Percentiles rank a stretch among this genome's conserved stretches.
These are phyloP conservation scores for Anguilla japonica DNA, from an alignment of 2,113 vertebrate species.

Conservation along the genomic window DNA sequence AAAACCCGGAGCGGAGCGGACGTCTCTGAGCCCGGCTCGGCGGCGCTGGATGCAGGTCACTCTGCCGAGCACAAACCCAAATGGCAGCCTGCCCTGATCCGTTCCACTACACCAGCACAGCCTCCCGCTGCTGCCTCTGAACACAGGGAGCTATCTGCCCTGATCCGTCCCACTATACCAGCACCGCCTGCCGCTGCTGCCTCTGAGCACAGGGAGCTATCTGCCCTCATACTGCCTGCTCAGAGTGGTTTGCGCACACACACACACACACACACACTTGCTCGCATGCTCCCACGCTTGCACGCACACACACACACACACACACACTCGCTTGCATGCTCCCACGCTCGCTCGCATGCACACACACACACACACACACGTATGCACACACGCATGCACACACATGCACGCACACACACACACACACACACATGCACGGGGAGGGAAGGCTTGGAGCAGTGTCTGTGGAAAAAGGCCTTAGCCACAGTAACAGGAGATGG, in stretches of 20 bases:
- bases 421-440: constrained; percentile 26
- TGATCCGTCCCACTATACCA: constrained; percentile 28
- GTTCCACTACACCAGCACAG: constrained; percentile 31
- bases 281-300: constrained; percentile 24
- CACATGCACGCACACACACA: neutral
- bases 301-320: neutral
- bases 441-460: constrained; percentile 50
- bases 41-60: neutral
- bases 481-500: constrained; percentile 53
- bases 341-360: constrained; percentile 25
- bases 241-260: neutral
- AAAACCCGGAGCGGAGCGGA: too few relatives aligned
- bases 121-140: neutral
- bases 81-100: neutral
- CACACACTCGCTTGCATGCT: neutral
- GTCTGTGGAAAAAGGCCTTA: constrained; percentile 50
- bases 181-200: constrained; percentile 1
- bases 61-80: neutral
- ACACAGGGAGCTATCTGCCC: constrained; percentile 10
- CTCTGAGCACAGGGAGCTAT: constrained; percentile 22
- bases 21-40: neutral
- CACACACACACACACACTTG: neutral
- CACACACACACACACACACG: neutral
- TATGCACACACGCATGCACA: neutral
- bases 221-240: neutral